Percentiles rank a stretch among this genome's conserved stretches.
Conservation (phyloP, 2,888 invertebrate species). For the Chironomus tentans region DNA sequence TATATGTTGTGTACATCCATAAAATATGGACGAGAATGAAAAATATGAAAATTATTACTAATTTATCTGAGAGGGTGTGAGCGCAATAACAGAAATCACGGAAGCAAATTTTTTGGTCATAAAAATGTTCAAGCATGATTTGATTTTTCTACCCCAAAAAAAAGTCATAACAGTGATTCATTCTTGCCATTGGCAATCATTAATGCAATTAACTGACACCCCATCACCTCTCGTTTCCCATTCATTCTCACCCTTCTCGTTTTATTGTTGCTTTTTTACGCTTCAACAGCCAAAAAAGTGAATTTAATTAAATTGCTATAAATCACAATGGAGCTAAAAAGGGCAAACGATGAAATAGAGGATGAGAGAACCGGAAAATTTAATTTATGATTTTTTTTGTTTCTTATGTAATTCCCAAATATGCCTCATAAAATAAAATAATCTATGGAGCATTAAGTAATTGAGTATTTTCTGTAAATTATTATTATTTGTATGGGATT, state of each 20-base stretch:
- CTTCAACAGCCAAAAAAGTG: not conserved
- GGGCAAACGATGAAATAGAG: not conserved
- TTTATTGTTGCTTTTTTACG: not conserved
- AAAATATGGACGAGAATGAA: no score
- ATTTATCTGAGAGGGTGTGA: not conserved
- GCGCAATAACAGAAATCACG: not conserved
- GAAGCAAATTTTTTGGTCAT: not conserved
- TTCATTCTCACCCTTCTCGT: not conserved
- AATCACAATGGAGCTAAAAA: not conserved
- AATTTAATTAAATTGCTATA: slow-evolving; percentile 23
- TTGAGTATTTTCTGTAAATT: no score
- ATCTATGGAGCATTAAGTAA: no score
- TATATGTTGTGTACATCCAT: not conserved
- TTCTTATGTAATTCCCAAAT: no score
- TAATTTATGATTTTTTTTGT: no score
- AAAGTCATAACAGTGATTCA: not conserved
- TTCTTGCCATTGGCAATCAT: slow-evolving; percentile 13
- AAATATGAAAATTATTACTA: no score
- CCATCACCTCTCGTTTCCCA: not conserved
- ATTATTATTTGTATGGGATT: no score
- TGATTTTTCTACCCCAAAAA: not conserved
- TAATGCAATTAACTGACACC: slow-evolving; percentile 25
- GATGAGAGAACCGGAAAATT: no score
- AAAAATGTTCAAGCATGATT: slow-evolving; percentile 5
- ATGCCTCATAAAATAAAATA: no score